Base-by-base conservation (phyloP, 2,797 vertebrate genomes). In the Meda fulgida region DNA sequence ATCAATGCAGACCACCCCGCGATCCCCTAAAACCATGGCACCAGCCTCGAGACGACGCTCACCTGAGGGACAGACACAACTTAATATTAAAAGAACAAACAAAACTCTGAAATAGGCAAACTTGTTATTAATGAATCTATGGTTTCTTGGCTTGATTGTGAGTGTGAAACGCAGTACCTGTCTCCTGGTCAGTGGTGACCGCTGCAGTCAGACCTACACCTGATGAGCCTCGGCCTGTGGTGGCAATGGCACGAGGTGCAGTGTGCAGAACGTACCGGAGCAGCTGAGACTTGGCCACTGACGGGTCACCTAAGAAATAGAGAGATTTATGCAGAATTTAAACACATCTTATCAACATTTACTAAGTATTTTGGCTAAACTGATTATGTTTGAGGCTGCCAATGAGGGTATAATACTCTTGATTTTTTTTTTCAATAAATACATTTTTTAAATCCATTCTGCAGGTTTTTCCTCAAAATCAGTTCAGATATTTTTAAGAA, bases 221-320 rank as follows among this genome's bases (percentile, higher is more conserved):
- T 0, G 97, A 97, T 8, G 98, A 99, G 26, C 98, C 98, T 29
- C 98, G 94, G 23, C 98, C 98, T 0, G 98, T 99, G 85, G 98
- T 99, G 82, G 98, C 91, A 86, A 99, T 97, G 81, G 98, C 98
- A 0, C 98, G 94, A 63, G 98, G 98, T 0, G 98, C 98, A 0
- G 97, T 97, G 91, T 96, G 94, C 10, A 99, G 95, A 2, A 99
- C 98, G 0, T 99, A 99, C 0, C 98, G 96, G 85, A 99, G 93
- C 80, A 99, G 94, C 94, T 99, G 98, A 40, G 98, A 99, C 88
- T 99, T 99, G 21, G 98, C 98, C 0, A 99, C 98, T 0, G 98
- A 99, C 0, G 98, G 98, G 87, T 99, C 98, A 53, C 98, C 98
- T 99, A 88, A 10, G 83, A 88, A 18, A 72, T 29, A 58, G 38